phyloP scores from a whole-genome alignment of 1,140 invertebrate genomes.

The Oreohelix idahoensis region DNA sequence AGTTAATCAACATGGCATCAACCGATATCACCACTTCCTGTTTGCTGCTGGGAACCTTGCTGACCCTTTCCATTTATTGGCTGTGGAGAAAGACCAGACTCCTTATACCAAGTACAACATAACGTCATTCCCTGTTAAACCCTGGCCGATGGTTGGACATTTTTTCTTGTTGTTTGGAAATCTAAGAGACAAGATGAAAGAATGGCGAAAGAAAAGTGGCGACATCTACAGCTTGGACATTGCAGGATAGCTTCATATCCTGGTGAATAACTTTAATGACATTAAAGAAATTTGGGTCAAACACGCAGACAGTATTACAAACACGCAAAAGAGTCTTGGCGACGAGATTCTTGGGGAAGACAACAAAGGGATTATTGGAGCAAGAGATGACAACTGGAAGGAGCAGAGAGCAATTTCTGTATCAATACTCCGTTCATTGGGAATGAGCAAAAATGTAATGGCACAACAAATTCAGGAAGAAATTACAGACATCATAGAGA shows the following conservation, averaged over 20 bases:
- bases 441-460: conserved; percentile 69
- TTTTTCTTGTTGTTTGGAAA: background rate
- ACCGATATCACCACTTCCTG: background rate
- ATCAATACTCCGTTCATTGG: background rate
- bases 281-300: background rate
- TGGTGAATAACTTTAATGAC: background rate
- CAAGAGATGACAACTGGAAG: background rate
- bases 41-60: background rate
- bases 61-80: background rate
- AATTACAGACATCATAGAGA: background rate
- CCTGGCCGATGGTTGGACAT: background rate
- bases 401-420: background rate
- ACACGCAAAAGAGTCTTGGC: background rate
- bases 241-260: background rate
- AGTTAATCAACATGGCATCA: background rate
- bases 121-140: background rate
- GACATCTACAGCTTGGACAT: background rate
- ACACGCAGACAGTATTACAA: background rate
- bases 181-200: background rate
- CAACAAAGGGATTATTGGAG: background rate
- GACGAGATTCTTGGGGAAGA: background rate
- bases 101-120: background rate
- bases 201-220: background rate
- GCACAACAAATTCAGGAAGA: conserved; percentile 65
- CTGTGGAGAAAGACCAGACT: background rate